A percentile compares a stretch with the other conserved stretches of the same genome.
phyloP scores from a whole-genome alignment of 2,888 invertebrate genomes.

The Liopterus haemorrhoidalis region DNA sequence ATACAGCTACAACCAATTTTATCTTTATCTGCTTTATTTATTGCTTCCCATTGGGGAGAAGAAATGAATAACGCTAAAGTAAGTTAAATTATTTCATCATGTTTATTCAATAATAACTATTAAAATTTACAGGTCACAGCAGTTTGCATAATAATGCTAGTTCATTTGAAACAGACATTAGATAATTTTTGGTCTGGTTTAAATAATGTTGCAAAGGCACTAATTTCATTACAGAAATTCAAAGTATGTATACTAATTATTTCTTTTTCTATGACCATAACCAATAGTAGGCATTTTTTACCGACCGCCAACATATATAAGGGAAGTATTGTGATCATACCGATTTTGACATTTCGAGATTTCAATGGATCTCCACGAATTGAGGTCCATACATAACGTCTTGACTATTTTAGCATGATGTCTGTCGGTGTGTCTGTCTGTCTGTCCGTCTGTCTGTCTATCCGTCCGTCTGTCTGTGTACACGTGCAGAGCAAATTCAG shows the following conservation, averaged over 20 bases:
- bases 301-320: too few species aligned
- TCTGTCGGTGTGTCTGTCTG: too few species aligned
- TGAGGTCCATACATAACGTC: too few species aligned
- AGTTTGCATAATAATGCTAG: slow-evolving; percentile 15
- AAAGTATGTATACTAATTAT: slow-evolving; percentile 36
- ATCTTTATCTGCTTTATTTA: slow-evolving; percentile 13
- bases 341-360: too few species aligned
- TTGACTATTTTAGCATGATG: too few species aligned
- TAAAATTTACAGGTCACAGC: slow-evolving; percentile 12
- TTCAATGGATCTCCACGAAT: too few species aligned
- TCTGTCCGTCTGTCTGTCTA: too few species aligned
- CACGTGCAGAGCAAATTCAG: too few species aligned
- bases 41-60: slow-evolving; percentile 12
- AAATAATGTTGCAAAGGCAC: slow-evolving; percentile 35
- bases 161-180: slow-evolving; percentile 14
- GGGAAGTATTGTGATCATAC: too few species aligned
- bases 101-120: slow-evolving; percentile 6
- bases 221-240: slow-evolving; percentile 36
- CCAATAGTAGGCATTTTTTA: too few species aligned
- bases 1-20: slow-evolving; percentile 19
- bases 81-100: not conserved
- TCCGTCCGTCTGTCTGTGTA: too few species aligned
- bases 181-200: slow-evolving; percentile 31
- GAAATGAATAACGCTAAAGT: slow-evolving; percentile 3
- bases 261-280: too few species aligned